phyloP scores from a whole-genome alignment of 2,797 vertebrate species.

The Neosilurus hyrtlii region DNA sequence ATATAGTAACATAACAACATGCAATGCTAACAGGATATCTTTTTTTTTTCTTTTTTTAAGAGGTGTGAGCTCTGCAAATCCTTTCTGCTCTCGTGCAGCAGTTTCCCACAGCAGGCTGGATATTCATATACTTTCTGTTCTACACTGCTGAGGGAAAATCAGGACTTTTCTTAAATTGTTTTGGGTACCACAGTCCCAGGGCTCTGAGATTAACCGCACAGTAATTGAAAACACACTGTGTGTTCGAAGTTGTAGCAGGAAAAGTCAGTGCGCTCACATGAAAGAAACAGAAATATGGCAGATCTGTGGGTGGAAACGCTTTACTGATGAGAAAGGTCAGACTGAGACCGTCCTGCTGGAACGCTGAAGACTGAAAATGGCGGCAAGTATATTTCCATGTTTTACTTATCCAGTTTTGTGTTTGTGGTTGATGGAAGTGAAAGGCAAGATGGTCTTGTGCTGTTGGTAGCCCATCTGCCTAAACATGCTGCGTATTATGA shows the following conservation, averaged over 20 bases:
- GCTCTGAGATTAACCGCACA: not conserved
- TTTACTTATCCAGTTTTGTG: not conserved
- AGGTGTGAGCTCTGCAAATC: not conserved
- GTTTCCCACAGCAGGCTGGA: conserved; percentile 8
- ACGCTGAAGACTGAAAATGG: not conserved
- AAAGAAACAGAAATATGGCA: not conserved
- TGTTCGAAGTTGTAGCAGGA: not conserved
- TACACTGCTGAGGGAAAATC: not conserved
- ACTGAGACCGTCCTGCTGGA: not conserved
- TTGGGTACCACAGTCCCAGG: not conserved
- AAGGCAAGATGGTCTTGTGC: not conserved
- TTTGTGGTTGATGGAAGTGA: not conserved
- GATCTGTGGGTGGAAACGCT: not conserved
- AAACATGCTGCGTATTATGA: not conserved
- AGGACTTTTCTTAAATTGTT: not conserved
- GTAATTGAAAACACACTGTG: conserved; percentile 4
- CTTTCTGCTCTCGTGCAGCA: not conserved
- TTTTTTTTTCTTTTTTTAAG: not conserved
- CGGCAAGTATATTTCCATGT: not conserved
- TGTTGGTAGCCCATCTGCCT: no score
- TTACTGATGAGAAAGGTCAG: not conserved
- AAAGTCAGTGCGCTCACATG: not conserved
- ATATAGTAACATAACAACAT: conserved; percentile 23
- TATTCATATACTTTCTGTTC: not conserved
- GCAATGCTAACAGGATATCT: conserved; percentile 1